Percentiles rank a stretch among this genome's conserved stretches.
Evolutionary conservation across 1,140 invertebrate genomes (phyloP).

Genomic region (Megalonaias nervosa): DNA sequence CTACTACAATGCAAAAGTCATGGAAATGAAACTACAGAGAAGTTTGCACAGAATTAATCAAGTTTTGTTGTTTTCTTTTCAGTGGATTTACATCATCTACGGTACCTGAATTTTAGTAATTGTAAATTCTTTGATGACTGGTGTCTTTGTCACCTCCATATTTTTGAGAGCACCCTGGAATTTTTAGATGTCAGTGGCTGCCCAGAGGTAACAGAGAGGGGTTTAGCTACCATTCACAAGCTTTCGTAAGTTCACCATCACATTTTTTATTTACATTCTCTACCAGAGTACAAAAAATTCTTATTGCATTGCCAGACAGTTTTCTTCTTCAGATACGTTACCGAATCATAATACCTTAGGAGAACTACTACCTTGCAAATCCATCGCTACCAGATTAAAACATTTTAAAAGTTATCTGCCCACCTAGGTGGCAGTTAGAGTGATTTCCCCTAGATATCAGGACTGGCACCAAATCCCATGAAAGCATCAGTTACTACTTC

Average conservation of each 20-base stretch:
- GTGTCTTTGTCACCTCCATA: conserved; percentile 79
- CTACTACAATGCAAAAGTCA: not conserved
- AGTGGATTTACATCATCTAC: conserved; percentile 75
- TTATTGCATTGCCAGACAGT: no score
- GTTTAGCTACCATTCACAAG: conserved; percentile 78
- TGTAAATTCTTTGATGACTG: conserved; percentile 83
- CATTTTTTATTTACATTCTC: no score
- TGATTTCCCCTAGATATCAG: no score
- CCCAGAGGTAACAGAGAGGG: conserved; percentile 77
- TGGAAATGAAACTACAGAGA: not conserved
- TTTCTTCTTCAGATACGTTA: no score
- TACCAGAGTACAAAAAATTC: no score
- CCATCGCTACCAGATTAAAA: no score
- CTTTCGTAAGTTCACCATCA: conserved; percentile 66
- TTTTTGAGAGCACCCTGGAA: conserved; percentile 76
- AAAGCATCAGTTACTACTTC: no score
- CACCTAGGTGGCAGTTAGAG: no score
- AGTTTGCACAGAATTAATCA: not conserved
- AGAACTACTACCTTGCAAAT: no score
- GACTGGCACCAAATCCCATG: no score
- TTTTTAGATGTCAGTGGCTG: conserved; percentile 84
- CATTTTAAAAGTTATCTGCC: no score
- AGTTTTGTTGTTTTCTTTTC: conserved; percentile 36
- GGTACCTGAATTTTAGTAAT: conserved; percentile 78
- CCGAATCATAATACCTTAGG: no score